phyloP scores from a whole-genome alignment of 2,113 vertebrate genomes.

The Salvator merianae region DNA sequence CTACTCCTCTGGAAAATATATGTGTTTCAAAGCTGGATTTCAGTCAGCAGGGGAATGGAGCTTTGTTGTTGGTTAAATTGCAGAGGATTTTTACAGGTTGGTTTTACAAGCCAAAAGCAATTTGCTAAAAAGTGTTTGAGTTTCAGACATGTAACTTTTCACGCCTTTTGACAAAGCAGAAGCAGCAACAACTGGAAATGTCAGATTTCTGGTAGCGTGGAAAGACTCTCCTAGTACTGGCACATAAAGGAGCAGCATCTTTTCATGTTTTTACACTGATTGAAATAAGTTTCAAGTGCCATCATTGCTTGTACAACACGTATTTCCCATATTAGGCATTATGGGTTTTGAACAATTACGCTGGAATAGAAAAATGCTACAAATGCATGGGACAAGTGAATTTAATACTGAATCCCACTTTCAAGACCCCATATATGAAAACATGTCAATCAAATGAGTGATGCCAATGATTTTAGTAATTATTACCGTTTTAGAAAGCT shows the following conservation, averaged over 20 bases:
- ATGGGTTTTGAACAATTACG: neutral
- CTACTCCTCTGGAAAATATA: neutral
- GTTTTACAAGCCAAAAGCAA: conserved; percentile 18
- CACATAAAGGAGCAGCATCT: neutral
- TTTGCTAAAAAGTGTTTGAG: conserved; percentile 27
- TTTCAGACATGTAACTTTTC: conserved; percentile 19
- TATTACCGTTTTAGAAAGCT: neutral
- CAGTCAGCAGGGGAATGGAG: neutral
- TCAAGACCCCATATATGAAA: neutral
- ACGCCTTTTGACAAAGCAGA: neutral
- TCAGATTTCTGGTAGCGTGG: conserved; percentile 12
- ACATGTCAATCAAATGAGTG: neutral
- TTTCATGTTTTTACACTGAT: neutral
- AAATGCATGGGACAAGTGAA: neutral
- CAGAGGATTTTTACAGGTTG: neutral
- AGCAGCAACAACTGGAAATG: conserved; percentile 20
- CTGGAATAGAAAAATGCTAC: neutral
- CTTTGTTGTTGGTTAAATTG: neutral
- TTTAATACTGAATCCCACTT: neutral
- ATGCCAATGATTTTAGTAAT: neutral
- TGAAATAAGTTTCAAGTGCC: conserved; percentile 11
- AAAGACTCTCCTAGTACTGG: neutral
- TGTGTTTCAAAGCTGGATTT: neutral
- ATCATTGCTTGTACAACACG: neutral
- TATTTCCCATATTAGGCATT: conserved; percentile 10